Percentiles rank a stretch among this genome's conserved stretches.
Evolutionary conservation across 2,888 invertebrate genomes (phyloP).

Genomic region (Diabrotica balteata): DNA sequence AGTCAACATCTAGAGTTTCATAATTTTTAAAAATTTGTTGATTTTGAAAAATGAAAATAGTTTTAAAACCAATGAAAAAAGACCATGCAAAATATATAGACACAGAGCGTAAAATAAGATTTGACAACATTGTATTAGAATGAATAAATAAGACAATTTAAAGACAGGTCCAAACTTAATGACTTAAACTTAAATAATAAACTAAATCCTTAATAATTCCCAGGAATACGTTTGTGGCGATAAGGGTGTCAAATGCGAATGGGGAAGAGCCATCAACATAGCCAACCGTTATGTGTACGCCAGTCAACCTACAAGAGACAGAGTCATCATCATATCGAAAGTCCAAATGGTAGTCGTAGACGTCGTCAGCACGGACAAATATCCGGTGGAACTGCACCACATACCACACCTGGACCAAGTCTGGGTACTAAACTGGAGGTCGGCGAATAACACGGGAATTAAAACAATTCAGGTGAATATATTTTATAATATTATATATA

Average conservation of each 20-base stretch:
- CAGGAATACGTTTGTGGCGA: slow-evolving; percentile 76
- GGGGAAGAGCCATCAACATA: slow-evolving; percentile 77
- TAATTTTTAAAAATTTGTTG: no score
- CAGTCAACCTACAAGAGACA: slow-evolving; percentile 73
- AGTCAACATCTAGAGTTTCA: no score
- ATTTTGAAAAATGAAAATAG: no score
- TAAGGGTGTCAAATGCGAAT: slow-evolving; percentile 70
- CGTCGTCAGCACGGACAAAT: slow-evolving; percentile 75
- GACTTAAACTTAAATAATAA: no score
- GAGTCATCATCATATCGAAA: slow-evolving; percentile 75
- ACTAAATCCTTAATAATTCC: not conserved
- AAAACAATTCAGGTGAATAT: slow-evolving; percentile 67
- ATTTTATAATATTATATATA: no score
- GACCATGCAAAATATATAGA: no score
- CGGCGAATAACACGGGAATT: slow-evolving; percentile 65
- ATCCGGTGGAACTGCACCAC: slow-evolving; percentile 74
- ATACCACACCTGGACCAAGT: slow-evolving; percentile 76
- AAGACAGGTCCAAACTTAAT: no score
- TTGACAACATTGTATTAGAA: no score
- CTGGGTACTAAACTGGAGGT: slow-evolving; percentile 77
- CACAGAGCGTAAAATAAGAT: no score
- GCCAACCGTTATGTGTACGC: slow-evolving; percentile 76
- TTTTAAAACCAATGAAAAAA: no score
- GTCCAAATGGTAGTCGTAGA: slow-evolving; percentile 76
- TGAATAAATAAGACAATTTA: no score